Conservation (phyloP, 2,888 invertebrate genomes). For the Carpatolechia fugitivella region DNA sequence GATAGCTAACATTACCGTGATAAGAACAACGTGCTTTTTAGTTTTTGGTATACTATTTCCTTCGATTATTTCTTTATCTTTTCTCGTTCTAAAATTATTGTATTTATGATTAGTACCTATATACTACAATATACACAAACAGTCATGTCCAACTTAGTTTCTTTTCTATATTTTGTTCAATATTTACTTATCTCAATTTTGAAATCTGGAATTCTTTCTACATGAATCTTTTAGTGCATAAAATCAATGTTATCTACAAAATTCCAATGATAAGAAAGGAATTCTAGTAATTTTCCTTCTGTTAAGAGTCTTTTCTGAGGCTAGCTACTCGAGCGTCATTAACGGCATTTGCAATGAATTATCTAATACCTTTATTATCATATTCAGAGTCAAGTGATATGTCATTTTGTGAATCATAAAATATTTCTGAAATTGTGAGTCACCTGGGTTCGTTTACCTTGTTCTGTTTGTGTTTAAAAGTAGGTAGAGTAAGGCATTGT, state of each 20-base stretch:
- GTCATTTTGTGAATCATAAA: constrained; percentile 50
- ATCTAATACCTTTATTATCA: constrained; percentile 1
- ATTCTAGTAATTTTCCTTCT: constrained; percentile 1
- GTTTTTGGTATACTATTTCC: no score
- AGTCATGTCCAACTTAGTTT: no score
- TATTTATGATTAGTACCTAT: no score
- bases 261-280: constrained; percentile 24
- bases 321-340: background rate
- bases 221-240: background rate
- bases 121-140: no score
- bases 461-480: constrained; percentile 31
- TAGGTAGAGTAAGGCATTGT: constrained; percentile 3
- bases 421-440: constrained; percentile 53
- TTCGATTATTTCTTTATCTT: no score
- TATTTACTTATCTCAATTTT: background rate
- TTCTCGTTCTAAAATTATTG: no score
- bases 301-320: background rate
- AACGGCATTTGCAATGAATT: background rate
- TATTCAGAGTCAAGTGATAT: constrained; percentile 19
- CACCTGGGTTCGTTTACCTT: constrained; percentile 60
- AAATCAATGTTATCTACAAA: background rate
- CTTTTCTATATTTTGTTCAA: background rate
- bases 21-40: no score
- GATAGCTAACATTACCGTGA: no score
- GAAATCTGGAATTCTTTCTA: background rate